Evolutionary conservation across 2,888 invertebrate species (phyloP).

Genomic region (Pristionchus entomophagus): DNA sequence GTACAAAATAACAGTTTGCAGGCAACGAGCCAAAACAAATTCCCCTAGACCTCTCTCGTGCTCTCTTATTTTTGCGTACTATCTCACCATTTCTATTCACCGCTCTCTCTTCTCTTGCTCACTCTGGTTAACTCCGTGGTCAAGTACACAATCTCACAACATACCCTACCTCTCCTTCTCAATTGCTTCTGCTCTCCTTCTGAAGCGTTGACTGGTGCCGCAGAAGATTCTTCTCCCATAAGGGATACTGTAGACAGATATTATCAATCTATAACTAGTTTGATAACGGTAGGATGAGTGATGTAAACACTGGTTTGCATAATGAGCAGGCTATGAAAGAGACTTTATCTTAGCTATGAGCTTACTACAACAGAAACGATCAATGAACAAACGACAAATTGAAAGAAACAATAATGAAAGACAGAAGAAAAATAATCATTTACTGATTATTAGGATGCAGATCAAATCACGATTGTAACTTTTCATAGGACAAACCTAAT

Average conservation of each 20-base stretch:
- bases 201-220: no score
- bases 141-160: no score
- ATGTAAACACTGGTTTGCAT: not conserved
- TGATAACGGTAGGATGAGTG: not conserved
- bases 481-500: not conserved
- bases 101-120: no score
- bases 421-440: not conserved
- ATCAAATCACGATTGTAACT: not conserved
- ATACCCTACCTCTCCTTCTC: constrained; percentile 38
- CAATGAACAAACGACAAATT: not conserved
- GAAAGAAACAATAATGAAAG: constrained; percentile 19
- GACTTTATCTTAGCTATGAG: not conserved
- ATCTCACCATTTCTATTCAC: no score
- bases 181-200: not conserved
- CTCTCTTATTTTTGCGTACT: no score
- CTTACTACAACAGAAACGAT: constrained; percentile 3
- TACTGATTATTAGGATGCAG: not conserved
- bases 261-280: not conserved
- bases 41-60: no score
- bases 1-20: no score
- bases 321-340: not conserved
- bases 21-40: no score
- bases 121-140: no score
- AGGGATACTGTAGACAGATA: not conserved
- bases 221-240: constrained; percentile 36